A percentile compares a stretch with the other conserved stretches of the same genome.
Evolutionary conservation across 1,140 invertebrate species (phyloP).

Genomic region (Pseudomyrmex dendroicus): DNA sequence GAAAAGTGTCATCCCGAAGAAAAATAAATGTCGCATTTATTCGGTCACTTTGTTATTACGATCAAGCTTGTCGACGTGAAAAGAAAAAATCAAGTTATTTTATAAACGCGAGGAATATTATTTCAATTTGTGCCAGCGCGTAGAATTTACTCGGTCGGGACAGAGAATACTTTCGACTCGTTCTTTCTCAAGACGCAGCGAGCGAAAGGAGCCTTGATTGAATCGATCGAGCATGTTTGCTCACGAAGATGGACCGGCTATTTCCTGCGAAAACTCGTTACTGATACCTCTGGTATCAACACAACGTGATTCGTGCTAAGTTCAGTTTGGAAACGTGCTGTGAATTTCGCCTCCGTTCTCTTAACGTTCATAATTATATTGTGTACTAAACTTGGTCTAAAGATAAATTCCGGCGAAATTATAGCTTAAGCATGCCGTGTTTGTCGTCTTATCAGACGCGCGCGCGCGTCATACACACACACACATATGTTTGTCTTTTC

Average conservation of each 20-base stretch:
- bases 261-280: constrained; percentile 39
- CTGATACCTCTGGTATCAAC: constrained; percentile 23
- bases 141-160: neutral
- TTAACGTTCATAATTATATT: constrained; percentile 8
- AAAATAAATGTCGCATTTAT: neutral
- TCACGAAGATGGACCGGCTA: constrained; percentile 45
- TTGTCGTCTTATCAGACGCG: neutral
- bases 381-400: neutral
- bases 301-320: constrained; percentile 27
- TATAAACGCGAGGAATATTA: neutral
- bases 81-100: neutral
- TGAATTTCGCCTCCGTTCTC: constrained; percentile 20
- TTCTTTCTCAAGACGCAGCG: constrained; percentile 10
- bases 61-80: neutral
- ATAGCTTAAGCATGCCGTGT: neutral
- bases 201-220: constrained; percentile 47
- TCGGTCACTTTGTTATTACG: neutral
- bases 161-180: constrained; percentile 1
- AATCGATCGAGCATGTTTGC: constrained; percentile 50
- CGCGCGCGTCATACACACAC: neutral
- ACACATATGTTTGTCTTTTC: neutral
- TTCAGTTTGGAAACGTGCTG: neutral
- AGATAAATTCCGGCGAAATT: neutral
- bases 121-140: constrained; percentile 35
- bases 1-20: neutral